These are phyloP conservation scores for Gallinago jamesoni DNA, from an alignment of 2,113 vertebrate species.

Conservation along the genomic window DNA sequence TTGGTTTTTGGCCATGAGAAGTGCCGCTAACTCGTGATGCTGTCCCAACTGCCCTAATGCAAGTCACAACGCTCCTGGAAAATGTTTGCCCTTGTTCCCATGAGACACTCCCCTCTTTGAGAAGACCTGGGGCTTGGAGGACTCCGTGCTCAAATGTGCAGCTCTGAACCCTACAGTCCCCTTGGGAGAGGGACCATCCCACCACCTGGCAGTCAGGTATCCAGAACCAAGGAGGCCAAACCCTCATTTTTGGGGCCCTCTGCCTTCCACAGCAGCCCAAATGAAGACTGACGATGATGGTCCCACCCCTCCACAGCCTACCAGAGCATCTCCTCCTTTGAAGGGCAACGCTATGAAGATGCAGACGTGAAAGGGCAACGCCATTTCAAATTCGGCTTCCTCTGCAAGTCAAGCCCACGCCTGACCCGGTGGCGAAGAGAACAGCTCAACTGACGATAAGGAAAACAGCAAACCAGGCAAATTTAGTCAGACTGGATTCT, in stretches of 20 bases:
- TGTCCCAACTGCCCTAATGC: neutral
- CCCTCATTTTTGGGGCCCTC: neutral
- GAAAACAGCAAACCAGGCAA: constrained; percentile 71
- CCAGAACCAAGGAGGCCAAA: neutral
- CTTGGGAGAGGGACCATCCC: neutral
- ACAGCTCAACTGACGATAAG: constrained; percentile 73
- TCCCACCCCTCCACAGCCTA: neutral
- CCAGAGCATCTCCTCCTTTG: constrained; percentile 11
- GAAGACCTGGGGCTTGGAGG: neutral
- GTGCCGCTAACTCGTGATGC: rapidly evolving
- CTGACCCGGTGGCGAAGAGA: constrained; percentile 58
- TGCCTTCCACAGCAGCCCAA: neutral
- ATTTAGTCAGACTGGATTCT: constrained; percentile 67
- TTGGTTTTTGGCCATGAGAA: neutral
- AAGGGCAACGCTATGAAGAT: neutral
- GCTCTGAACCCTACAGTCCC: neutral
- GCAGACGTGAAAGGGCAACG: neutral
- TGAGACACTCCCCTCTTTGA: rapidly evolving
- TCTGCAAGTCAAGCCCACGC: constrained; percentile 46
- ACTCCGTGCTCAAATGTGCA: rapidly evolving
- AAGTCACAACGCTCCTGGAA: neutral
- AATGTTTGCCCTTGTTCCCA: neutral
- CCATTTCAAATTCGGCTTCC: constrained; percentile 30
- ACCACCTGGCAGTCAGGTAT: neutral
- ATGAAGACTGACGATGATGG: neutral